phyloP scores from a whole-genome alignment of 1,140 invertebrate species.

The Drosophila cardini region DNA sequence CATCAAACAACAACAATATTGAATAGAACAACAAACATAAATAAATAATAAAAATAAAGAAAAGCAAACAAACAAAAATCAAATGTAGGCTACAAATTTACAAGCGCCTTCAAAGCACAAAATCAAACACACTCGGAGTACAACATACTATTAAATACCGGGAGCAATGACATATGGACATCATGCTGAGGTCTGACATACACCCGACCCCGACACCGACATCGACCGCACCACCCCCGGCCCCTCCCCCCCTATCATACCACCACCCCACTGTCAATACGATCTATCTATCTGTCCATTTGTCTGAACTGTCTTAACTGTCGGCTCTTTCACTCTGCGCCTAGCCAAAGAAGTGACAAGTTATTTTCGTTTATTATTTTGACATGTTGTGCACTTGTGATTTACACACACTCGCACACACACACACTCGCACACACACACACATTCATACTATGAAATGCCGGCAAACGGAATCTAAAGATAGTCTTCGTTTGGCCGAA shows the following conservation, averaged over 20 bases:
- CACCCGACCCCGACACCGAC: not conserved
- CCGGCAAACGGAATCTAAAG: constrained; percentile 50
- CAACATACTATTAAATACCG: constrained; percentile 51
- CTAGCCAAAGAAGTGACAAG: constrained; percentile 59
- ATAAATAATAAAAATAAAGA: constrained; percentile 23
- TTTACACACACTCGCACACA: constrained; percentile 40
- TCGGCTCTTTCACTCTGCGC: constrained; percentile 51
- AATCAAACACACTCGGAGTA: not conserved
- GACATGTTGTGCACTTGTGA: constrained; percentile 64
- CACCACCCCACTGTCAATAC: not conserved
- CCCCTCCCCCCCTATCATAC: too few species aligned
- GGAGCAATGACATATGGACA: constrained; percentile 62
- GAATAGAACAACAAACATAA: constrained; percentile 15
- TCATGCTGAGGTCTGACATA: constrained; percentile 33
- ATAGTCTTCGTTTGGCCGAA: constrained; percentile 53
- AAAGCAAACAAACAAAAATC: constrained; percentile 48
- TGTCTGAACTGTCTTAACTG: constrained; percentile 50
- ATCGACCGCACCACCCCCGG: not conserved
- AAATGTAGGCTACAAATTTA: constrained; percentile 65
- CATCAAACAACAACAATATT: not conserved
- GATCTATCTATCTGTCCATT: constrained; percentile 38
- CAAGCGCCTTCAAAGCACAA: constrained; percentile 42
- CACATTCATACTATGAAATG: not conserved
- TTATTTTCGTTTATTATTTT: constrained; percentile 69
- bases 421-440: constrained; percentile 19